Evolutionary conservation across 2,888 invertebrate genomes (phyloP), one percentile per base, ranked within the genome.

Genomic region (Platerodrilus igneus): DNA sequence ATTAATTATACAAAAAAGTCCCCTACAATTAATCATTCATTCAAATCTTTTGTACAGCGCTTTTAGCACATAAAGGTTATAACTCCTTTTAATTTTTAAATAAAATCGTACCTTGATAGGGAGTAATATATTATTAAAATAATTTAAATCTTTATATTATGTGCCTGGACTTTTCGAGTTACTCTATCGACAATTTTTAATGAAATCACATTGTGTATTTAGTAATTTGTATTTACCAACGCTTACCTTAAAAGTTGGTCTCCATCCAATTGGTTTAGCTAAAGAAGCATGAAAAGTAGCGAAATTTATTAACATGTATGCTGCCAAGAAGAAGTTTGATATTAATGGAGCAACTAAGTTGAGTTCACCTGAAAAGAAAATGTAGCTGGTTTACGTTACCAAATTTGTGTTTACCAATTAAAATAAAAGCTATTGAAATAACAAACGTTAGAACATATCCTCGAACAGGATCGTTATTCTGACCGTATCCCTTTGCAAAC

Each of bases 211-310:
- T n/a, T n/a, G n/a, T n/a, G n/a, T n/a, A n/a, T n/a, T n/a, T n/a
- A n/a, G n/a, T n/a, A n/a, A n/a, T n/a, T n/a, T n/a, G n/a, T n/a
- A n/a, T n/a, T n/a, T n/a, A n/a, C n/a, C n/a, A n/a, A n/a, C n/a
- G n/a, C n/a, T n/a, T 67, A 88, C 89, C 75, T 85, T 83, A 59
- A 90, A 90, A 0, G 89, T 90, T 26, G 90, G 90, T 45, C 90
- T 74, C 90, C 90, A 90, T 8, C 90, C 90, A 13, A 90, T 84
- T 0, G 90, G 89, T 56, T 84, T 86, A 8, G 87, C 87, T 52
- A 92, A 73, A 47, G 90, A 89, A 22, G 92, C 92, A 71, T 94
- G 93, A 70, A 94, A 94, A 26, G 93, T 93, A 26, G 92, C 90
- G 66, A 92, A 94, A 72, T 94, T 94, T 54, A 94, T 89, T 40